Evolutionary conservation across 1,140 invertebrate genomes (phyloP).

Genomic region (Pomacea maculata): DNA sequence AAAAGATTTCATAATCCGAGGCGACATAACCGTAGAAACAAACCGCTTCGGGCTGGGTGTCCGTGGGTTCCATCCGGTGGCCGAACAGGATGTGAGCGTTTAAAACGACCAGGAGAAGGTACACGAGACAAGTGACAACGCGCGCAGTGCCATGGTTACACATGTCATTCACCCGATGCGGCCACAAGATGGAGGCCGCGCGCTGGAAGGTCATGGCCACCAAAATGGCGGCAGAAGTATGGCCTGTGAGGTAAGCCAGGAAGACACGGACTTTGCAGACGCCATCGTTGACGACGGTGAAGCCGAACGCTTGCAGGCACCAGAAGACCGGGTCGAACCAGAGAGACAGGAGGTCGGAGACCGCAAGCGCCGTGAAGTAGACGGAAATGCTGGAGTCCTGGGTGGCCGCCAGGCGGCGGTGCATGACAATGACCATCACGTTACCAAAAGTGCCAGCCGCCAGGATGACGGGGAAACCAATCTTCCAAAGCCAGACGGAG

Average conservation of each 20-base stretch:
- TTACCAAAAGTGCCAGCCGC: conserved; percentile 4
- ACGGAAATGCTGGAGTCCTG: neutral
- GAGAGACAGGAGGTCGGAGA: neutral
- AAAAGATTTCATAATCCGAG: neutral
- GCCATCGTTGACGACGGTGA: neutral
- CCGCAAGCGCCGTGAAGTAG: conserved; percentile 2
- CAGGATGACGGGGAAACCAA: neutral
- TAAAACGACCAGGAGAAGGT: neutral
- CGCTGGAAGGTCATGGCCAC: conserved; percentile 19
- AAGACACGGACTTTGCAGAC: neutral
- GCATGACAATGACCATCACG: neutral
- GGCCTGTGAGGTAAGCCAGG: neutral
- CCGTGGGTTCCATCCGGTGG: neutral
- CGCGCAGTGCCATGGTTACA: neutral
- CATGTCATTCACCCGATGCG: neutral
- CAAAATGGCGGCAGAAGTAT: neutral
- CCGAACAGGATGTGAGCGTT: conserved; percentile 16
- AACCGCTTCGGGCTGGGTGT: too few species aligned
- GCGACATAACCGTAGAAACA: too few species aligned
- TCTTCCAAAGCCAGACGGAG: too few species aligned
- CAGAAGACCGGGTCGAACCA: neutral
- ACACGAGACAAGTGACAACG: neutral
- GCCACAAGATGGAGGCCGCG: conserved; percentile 8
- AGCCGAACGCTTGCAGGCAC: neutral
- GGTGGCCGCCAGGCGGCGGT: neutral